These are phyloP conservation scores for Coenonympha glycerion DNA, from an alignment of 2,888 invertebrate species.

Conservation along the genomic window DNA sequence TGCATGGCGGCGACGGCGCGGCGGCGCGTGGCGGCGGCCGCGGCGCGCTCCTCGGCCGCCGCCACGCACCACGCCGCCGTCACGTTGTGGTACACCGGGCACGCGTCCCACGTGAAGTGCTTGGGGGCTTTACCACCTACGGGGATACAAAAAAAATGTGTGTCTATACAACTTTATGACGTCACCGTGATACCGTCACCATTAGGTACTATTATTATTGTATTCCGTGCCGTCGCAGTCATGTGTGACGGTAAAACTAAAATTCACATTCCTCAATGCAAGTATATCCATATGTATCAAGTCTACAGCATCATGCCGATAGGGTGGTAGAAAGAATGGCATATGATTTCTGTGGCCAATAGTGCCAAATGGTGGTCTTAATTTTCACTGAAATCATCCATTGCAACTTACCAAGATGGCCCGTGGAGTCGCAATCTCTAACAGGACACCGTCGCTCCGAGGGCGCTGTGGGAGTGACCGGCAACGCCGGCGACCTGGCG, in stretches of 20 bases:
- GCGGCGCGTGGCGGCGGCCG: constrained; percentile 76
- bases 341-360: too few species aligned
- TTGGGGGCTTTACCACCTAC: constrained; percentile 83
- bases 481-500: constrained; percentile 44
- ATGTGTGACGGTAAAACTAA: too few species aligned
- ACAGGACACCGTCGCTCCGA: constrained; percentile 87
- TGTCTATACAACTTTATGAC: not conserved
- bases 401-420: constrained; percentile 82
- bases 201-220: too few species aligned
- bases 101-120: constrained; percentile 92
- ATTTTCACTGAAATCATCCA: too few species aligned
- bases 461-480: constrained; percentile 47
- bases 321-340: too few species aligned
- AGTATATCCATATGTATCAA: too few species aligned
- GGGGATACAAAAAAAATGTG: not conserved
- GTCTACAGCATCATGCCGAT: too few species aligned
- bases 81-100: constrained; percentile 88
- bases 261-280: too few species aligned
- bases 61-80: constrained; percentile 76
- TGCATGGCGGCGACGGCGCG: constrained; percentile 54
- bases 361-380: too few species aligned
- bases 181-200: too few species aligned
- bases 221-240: too few species aligned
- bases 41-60: constrained; percentile 79
- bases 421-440: constrained; percentile 90